These are phyloP conservation scores for Myiagra hebetior DNA, from an alignment of 2,113 vertebrate species.

Conservation along the genomic window DNA sequence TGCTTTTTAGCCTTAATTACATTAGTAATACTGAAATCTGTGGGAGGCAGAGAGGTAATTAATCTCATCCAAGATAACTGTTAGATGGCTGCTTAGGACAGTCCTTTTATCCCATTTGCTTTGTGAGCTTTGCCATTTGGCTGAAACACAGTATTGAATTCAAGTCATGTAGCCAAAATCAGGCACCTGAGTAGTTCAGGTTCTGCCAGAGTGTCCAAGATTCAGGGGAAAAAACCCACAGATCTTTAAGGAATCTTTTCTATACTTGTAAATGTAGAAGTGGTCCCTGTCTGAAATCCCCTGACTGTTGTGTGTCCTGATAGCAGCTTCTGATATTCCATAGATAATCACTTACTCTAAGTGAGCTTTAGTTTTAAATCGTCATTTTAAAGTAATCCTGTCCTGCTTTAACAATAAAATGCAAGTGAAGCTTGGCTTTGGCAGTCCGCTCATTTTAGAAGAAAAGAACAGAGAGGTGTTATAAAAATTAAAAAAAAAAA, in stretches of 20 bases:
- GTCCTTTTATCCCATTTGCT: neutral
- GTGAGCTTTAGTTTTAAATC: neutral
- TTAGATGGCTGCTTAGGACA: neutral
- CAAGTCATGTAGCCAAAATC: neutral
- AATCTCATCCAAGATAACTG: neutral
- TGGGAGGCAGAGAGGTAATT: neutral
- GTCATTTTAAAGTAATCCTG: neutral
- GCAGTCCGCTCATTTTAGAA: neutral
- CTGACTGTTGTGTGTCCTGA: neutral
- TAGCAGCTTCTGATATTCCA: neutral
- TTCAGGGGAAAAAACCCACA: neutral
- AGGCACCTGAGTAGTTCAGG: neutral
- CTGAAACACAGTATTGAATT: neutral
- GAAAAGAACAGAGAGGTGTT: neutral
- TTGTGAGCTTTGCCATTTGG: neutral
- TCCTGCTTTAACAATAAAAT: neutral
- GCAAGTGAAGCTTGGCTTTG: neutral
- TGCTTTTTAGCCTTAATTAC: conserved; percentile 38
- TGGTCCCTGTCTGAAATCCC: neutral
- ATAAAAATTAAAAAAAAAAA: neutral
- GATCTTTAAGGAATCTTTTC: neutral
- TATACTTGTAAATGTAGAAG: neutral
- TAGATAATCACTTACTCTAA: neutral
- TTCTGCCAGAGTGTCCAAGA: neutral
- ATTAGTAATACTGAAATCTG: neutral